Base-by-base conservation (phyloP, 2,888 invertebrate species). In the Orchesellides sinensis region DNA sequence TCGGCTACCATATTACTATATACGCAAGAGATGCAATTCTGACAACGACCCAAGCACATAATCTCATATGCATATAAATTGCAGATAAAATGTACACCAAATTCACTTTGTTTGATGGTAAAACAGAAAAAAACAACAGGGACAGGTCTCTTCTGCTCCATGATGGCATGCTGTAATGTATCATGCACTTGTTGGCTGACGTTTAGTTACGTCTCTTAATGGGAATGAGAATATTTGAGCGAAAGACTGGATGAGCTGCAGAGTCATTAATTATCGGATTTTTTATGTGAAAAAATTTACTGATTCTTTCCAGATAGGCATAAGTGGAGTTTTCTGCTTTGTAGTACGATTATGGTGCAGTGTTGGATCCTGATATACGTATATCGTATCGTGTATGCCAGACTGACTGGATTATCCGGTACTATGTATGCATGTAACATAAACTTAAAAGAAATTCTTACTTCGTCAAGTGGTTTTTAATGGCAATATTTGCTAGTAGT, bases 221-320 rank as follows among this genome's bases (percentile, higher is more conserved):
- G 12, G 35, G 56, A 77, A 68, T 66, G 56, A 19, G 23, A 27
- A 68, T 66, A 29, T n/a, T n/a, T n/a, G n/a, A 52, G 27, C 10
- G 19, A 17, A 61, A 65, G 65, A 29, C 32, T 68, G 32, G 66
- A 70, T 63, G 78, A 63, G 63, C 54, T 70, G 68, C 8, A 66
- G 40, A 78, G 70, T 63, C 78, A 78, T 78, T 78, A 78, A 78
- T 78, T 78, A 78, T 78, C 77, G 69, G 54, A 70, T 70, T 70
- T 78, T 52, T 70, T 78, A 52, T 40, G 63, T 56, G 61, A 32
- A 63, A 32, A 78, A 52, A 27, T 49, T n/a, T 68, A 68, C 68
- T 69, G 77, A 69, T 69, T 47, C 77, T 29, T 78, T 69, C 68
- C 61, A 61, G 69, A 78, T 78, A 78, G 47, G 49, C 69, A 69